A percentile compares a stretch with the other conserved stretches of the same genome.
Evolutionary conservation across 2,888 invertebrate species (phyloP).

Genomic region (Alsophila aescularia): DNA sequence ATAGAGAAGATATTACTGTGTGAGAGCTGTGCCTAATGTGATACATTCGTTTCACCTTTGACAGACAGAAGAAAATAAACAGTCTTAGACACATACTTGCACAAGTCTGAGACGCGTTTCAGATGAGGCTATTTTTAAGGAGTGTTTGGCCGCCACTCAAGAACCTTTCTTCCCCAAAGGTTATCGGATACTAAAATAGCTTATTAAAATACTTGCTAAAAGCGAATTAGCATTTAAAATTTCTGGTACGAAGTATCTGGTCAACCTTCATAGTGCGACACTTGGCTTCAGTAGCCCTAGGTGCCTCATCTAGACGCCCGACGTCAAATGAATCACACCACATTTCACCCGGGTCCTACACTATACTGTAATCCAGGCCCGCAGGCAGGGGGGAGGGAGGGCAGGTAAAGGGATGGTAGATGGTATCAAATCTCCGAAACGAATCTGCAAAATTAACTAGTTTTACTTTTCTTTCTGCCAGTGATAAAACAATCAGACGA

Average conservation of each 20-base stretch:
- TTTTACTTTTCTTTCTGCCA: no score
- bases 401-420: not conserved
- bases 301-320: slow-evolving; percentile 22
- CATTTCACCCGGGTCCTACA: not conserved
- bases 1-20: not conserved
- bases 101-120: no score
- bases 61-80: no score
- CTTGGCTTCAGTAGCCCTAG: slow-evolving; percentile 14
- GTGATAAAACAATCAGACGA: no score
- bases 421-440: no score
- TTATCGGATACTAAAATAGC: not conserved
- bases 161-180: no score
- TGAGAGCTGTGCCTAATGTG: not conserved
- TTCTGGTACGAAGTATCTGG: slow-evolving; percentile 6
- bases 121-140: no score
- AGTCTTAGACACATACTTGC: no score
- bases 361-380: not conserved
- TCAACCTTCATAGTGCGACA: slow-evolving; percentile 8
- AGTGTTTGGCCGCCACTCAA: no score
- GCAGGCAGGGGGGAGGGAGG: not conserved
- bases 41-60: no score
- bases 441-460: no score
- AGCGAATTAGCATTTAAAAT: not conserved
- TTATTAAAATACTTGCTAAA: not conserved
- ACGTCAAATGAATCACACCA: slow-evolving; percentile 19